phyloP scores from a whole-genome alignment of 2,888 invertebrate species.

The Dichetophora obliterata region DNA sequence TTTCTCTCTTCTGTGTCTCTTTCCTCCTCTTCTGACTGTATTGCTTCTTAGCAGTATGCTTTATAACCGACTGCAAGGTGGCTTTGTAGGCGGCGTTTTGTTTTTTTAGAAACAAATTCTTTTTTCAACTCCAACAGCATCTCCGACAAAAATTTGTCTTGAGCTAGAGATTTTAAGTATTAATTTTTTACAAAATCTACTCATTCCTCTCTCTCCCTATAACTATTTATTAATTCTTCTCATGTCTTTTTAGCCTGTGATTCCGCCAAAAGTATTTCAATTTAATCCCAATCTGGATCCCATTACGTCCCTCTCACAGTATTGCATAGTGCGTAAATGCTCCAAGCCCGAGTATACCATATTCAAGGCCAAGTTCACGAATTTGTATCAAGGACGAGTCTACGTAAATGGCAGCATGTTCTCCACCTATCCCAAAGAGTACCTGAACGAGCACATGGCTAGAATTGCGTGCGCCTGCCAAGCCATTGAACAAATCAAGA shows the following conservation, averaged over 20 bases:
- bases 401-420: slow-evolving; percentile 58
- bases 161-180: too few relatives aligned
- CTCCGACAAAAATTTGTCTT: too few relatives aligned
- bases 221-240: neutral
- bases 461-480: slow-evolving; percentile 59
- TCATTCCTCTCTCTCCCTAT: too few relatives aligned
- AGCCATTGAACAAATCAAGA: slow-evolving; percentile 61
- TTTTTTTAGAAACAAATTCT: too few relatives aligned
- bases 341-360: slow-evolving; percentile 58
- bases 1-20: too few relatives aligned
- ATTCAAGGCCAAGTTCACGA: slow-evolving; percentile 54
- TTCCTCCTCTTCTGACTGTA: too few relatives aligned
- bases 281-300: slow-evolving; percentile 59
- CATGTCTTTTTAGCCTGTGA: slow-evolving; percentile 46
- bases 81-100: too few relatives aligned
- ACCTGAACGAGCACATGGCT: slow-evolving; percentile 57
- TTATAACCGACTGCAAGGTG: too few relatives aligned
- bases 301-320: slow-evolving; percentile 56
- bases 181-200: too few relatives aligned
- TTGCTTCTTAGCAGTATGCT: too few relatives aligned
- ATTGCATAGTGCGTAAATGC: slow-evolving; percentile 58
- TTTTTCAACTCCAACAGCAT: too few relatives aligned
- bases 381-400: slow-evolving; percentile 60
- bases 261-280: slow-evolving; percentile 54
- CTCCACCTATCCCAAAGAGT: slow-evolving; percentile 66